A percentile compares a stretch with the other conserved stretches of the same genome.
Evolutionary conservation across 2,888 invertebrate genomes (phyloP).

Genomic region (Panzeria rudis): DNA sequence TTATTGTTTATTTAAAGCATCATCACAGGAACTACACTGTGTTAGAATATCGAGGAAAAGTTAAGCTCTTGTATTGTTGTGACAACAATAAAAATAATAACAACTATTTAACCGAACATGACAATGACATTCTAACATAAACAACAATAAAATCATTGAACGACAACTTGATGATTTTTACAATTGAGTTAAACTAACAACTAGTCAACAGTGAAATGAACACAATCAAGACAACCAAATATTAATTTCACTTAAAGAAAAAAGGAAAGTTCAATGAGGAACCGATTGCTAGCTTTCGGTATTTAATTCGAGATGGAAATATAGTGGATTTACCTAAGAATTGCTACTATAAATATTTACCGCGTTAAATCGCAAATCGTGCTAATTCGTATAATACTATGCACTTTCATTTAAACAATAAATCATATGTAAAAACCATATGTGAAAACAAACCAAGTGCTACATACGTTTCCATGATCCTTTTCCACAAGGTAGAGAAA

Average conservation of each 20-base stretch:
- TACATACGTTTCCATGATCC: too few relatives aligned
- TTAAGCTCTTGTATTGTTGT: conserved; percentile 23
- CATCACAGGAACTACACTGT: conserved; percentile 40
- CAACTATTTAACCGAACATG: background rate
- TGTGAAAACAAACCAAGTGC: too few relatives aligned
- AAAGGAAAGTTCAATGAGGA: too few relatives aligned
- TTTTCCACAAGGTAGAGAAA: too few relatives aligned
- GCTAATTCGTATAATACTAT: too few relatives aligned
- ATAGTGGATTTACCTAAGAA: too few relatives aligned
- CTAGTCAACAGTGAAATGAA: background rate
- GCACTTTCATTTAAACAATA: too few relatives aligned
- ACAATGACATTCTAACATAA: conserved; percentile 40
- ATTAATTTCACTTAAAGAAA: background rate
- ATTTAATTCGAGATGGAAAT: too few relatives aligned
- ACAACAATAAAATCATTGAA: conserved; percentile 50
- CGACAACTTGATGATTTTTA: conserved; percentile 33
- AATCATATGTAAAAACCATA: too few relatives aligned
- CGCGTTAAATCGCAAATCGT: too few relatives aligned
- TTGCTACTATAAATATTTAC: too few relatives aligned
- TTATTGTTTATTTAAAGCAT: background rate
- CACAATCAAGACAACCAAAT: background rate
- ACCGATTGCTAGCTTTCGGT: too few relatives aligned
- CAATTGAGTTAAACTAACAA: conserved; percentile 20
- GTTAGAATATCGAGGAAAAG: conserved; percentile 31
- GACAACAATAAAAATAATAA: conserved; percentile 2